These are phyloP conservation scores for Botia almorhae DNA, from an alignment of 2,797 vertebrate species.

Conservation along the genomic window DNA sequence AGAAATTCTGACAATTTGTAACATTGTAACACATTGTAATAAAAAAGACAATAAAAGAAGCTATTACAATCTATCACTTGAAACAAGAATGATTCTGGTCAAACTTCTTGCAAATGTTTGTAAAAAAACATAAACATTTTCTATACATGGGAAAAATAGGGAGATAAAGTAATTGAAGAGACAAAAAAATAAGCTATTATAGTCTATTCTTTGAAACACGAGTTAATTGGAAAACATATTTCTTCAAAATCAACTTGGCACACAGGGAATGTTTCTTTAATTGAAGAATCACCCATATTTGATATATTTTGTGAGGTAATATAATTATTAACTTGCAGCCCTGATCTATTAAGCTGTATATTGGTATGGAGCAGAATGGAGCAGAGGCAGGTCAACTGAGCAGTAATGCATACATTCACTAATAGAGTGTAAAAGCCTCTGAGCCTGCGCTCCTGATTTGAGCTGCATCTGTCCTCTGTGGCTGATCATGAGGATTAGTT, in stretches of 20 bases:
- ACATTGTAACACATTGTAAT: too few species aligned
- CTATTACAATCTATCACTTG: too few species aligned
- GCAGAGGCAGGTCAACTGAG: conserved; percentile 4
- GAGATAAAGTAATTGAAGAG: background rate
- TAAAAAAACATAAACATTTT: background rate
- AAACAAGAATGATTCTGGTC: too few species aligned
- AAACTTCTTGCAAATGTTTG: too few species aligned
- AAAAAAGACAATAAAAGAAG: too few species aligned
- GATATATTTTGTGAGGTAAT: too few species aligned
- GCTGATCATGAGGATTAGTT: conserved; percentile 44
- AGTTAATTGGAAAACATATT: background rate
- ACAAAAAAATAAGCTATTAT: background rate
- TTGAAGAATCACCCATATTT: too few species aligned
- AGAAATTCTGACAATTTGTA: too few species aligned
- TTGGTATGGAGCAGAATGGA: background rate
- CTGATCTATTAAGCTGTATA: background rate
- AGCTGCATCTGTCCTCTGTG: conserved; percentile 16
- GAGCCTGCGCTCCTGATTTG: conserved; percentile 9
- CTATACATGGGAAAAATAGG: background rate
- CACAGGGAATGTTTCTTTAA: too few species aligned
- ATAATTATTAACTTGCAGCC: too few species aligned
- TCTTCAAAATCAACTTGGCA: too few species aligned
- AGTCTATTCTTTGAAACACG: background rate
- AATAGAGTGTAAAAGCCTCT: conserved; percentile 23
- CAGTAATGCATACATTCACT: conserved; percentile 2